A percentile compares a stretch with the other conserved stretches of the same genome.
These are phyloP conservation scores for Malurus splendens DNA, from an alignment of 2,797 vertebrate genomes.

Conservation along the genomic window DNA sequence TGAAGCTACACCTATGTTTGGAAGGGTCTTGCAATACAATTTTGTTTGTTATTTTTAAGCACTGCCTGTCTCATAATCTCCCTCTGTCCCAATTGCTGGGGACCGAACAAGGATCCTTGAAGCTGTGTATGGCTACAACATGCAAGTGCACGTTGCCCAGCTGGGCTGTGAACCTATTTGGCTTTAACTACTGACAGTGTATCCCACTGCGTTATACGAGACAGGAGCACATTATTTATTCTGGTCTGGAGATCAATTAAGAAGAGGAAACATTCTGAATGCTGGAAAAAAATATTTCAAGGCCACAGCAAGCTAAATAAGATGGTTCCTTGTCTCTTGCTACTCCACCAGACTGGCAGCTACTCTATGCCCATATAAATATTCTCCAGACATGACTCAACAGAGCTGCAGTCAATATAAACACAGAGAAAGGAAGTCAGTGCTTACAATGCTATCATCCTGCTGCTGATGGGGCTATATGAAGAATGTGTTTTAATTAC, in stretches of 20 bases:
- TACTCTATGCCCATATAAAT: background rate
- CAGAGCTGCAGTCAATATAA: background rate
- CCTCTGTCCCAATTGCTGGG: background rate
- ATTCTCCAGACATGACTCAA: slow-evolving; percentile 29
- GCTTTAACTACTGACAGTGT: background rate
- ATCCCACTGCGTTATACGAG: background rate
- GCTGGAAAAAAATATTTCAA: background rate
- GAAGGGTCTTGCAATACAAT: background rate
- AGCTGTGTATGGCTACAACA: background rate
- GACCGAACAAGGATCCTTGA: background rate
- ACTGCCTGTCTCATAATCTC: background rate
- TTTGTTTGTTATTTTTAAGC: background rate
- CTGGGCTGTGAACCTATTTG: background rate
- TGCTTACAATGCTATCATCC: background rate
- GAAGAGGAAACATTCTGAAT: background rate
- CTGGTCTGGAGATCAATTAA: background rate
- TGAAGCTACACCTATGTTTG: background rate
- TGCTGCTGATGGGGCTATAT: background rate
- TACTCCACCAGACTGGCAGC: background rate
- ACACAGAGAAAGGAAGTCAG: background rate
- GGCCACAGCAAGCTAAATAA: background rate
- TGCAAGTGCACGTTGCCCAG: background rate
- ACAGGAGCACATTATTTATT: background rate
- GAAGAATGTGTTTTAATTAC: background rate
- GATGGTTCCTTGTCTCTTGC: background rate